A percentile compares a stretch with the other conserved stretches of the same genome.
Evolutionary conservation across 2,113 vertebrate genomes (phyloP).

Genomic region (Circaetus gallicus): DNA sequence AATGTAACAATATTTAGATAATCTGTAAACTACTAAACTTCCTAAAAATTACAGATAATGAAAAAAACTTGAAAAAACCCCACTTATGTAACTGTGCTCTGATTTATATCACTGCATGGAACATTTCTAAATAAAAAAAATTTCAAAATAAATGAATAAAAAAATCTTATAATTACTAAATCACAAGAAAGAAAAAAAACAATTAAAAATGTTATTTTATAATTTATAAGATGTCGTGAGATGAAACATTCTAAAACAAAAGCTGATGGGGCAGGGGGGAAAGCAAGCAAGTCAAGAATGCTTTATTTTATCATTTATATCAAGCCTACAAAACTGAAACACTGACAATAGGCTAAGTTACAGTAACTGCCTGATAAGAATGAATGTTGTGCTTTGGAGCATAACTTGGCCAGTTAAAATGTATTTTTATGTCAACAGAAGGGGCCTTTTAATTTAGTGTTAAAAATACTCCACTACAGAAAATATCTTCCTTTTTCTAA

Average conservation of each 20-base stretch:
- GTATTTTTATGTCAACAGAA: conserved; percentile 9
- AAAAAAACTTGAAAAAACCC: neutral
- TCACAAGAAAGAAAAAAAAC: neutral
- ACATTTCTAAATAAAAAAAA: neutral
- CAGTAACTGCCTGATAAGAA: neutral
- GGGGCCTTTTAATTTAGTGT: conserved; percentile 41
- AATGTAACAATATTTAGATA: neutral
- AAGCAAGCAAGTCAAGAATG: neutral
- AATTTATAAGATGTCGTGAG: neutral
- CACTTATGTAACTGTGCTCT: neutral
- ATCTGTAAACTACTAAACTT: neutral
- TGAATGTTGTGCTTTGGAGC: neutral
- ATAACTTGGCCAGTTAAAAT: neutral
- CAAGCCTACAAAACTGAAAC: neutral
- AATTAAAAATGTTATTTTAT: neutral
- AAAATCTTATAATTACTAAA: neutral
- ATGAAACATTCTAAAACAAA: neutral
- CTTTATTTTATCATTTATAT: neutral
- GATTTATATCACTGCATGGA: neutral
- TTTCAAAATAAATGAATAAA: neutral
- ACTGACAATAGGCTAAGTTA: neutral
- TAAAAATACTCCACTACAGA: conserved; percentile 19
- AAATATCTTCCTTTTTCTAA: conserved; percentile 46
- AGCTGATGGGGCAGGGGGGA: neutral
- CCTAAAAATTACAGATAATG: neutral